phyloP scores from a whole-genome alignment of 2,888 invertebrate genomes.

The Heliconius sara region DNA sequence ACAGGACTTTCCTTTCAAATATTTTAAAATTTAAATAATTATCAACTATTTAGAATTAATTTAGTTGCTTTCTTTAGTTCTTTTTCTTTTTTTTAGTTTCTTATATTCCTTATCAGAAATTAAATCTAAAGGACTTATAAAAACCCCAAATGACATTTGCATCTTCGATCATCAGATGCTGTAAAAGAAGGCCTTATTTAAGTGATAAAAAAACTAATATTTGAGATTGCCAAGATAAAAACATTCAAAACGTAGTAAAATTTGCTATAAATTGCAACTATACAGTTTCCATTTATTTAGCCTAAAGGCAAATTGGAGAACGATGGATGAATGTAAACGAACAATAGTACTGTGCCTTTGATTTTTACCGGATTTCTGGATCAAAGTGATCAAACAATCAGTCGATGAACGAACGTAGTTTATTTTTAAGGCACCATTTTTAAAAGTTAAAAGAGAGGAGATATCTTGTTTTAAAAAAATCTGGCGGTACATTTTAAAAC shows the following conservation, averaged over 20 bases:
- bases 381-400: neutral
- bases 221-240: neutral
- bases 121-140: too few relatives aligned
- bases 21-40: too few relatives aligned
- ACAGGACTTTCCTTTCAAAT: too few relatives aligned
- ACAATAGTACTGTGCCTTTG: neutral
- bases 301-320: conserved; percentile 7
- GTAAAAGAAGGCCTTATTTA: neutral
- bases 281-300: conserved; percentile 1
- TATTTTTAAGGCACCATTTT: neutral
- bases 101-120: too few relatives aligned
- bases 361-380: neutral
- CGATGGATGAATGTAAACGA: neutral
- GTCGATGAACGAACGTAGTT: neutral
- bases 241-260: neutral
- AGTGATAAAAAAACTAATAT: neutral
- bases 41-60: too few relatives aligned
- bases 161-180: neutral
- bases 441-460: too few relatives aligned
- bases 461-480: too few relatives aligned
- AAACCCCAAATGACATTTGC: too few relatives aligned
- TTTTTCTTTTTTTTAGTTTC: too few relatives aligned
- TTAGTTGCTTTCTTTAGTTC: too few relatives aligned
- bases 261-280: neutral
- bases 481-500: too few relatives aligned